Percentiles rank a stretch among this genome's conserved stretches.
Conservation (phyloP, 2,888 invertebrate genomes). For the Eutolmus rufibarbis region DNA sequence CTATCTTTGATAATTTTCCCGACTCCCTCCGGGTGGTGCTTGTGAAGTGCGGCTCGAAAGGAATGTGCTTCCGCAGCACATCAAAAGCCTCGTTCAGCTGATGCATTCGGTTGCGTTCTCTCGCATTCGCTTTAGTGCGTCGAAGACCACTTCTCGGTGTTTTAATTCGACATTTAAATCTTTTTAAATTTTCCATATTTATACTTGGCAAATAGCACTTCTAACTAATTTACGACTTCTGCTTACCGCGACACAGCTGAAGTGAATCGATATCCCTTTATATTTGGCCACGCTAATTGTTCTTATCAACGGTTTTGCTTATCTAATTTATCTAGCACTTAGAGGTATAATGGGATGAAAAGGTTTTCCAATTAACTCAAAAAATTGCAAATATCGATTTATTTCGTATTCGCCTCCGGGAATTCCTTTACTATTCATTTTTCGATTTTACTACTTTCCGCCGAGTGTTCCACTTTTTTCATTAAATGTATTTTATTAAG, state of each 20-base stretch:
- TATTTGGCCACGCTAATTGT: conserved; percentile 17
- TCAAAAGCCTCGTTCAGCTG: conserved; percentile 51
- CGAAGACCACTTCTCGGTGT: background rate
- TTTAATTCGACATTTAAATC: background rate
- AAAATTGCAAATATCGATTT: background rate
- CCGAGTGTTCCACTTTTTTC: background rate
- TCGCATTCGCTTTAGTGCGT: conserved; percentile 50
- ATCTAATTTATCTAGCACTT: conserved; percentile 26
- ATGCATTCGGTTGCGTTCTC: conserved; percentile 52
- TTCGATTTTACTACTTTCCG: background rate
- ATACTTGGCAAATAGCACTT: background rate
- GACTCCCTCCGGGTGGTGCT: background rate
- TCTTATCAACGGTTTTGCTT: conserved; percentile 3
- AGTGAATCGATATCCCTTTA: conserved; percentile 17
- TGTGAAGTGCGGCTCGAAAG: background rate
- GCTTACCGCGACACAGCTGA: background rate
- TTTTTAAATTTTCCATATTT: background rate
- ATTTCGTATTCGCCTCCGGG: background rate
- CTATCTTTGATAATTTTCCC: conserved; percentile 56
- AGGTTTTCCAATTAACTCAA: background rate
- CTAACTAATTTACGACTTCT: background rate
- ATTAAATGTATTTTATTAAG: background rate
- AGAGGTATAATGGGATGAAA: background rate
- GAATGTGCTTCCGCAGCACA: conserved; percentile 47
- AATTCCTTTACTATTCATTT: background rate